Evolutionary conservation across 2,888 invertebrate genomes (phyloP).

Genomic region (Lasiommata megera): DNA sequence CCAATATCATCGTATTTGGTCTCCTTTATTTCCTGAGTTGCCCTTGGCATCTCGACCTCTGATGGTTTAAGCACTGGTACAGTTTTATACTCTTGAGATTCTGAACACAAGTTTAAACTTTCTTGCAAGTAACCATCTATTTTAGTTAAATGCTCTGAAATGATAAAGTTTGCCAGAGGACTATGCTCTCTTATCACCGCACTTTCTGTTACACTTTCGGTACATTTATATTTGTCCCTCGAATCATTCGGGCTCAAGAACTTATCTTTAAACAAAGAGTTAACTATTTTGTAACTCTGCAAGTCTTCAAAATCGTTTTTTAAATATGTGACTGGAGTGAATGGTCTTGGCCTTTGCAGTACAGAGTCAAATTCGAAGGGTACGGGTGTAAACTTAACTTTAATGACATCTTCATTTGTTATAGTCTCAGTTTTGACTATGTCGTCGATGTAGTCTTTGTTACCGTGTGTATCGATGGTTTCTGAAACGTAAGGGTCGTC

Average conservation of each 20-base stretch:
- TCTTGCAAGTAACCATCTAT: slow-evolving; percentile 71
- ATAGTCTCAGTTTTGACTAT: slow-evolving; percentile 71
- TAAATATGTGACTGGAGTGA: slow-evolving; percentile 53
- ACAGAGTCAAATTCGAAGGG: slow-evolving; percentile 59
- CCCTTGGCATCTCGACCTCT: slow-evolving; percentile 4
- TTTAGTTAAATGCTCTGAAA: slow-evolving; percentile 67
- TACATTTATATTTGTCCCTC: slow-evolving; percentile 4
- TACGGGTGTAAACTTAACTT: slow-evolving; percentile 71
- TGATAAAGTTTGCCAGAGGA: slow-evolving; percentile 48
- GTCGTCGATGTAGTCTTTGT: slow-evolving; percentile 63
- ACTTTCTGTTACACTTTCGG: slow-evolving; percentile 7
- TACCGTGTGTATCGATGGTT: slow-evolving; percentile 44
- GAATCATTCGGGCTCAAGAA: slow-evolving; percentile 8
- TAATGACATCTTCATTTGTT: slow-evolving; percentile 70
- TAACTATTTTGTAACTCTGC: slow-evolving; percentile 75
- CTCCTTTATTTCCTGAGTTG: not conserved
- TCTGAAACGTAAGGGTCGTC: slow-evolving; percentile 57
- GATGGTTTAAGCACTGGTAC: slow-evolving; percentile 2
- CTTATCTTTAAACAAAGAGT: slow-evolving; percentile 60
- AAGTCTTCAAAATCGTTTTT: slow-evolving; percentile 46
- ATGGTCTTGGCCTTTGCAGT: slow-evolving; percentile 34
- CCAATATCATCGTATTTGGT: not conserved
- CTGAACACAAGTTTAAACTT: slow-evolving; percentile 62
- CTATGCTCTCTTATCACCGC: slow-evolving; percentile 32
- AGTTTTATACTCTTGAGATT: slow-evolving; percentile 34